Conservation (phyloP, 2,113 vertebrate genomes). For the Girardinichthys multiradiatus region DNA sequence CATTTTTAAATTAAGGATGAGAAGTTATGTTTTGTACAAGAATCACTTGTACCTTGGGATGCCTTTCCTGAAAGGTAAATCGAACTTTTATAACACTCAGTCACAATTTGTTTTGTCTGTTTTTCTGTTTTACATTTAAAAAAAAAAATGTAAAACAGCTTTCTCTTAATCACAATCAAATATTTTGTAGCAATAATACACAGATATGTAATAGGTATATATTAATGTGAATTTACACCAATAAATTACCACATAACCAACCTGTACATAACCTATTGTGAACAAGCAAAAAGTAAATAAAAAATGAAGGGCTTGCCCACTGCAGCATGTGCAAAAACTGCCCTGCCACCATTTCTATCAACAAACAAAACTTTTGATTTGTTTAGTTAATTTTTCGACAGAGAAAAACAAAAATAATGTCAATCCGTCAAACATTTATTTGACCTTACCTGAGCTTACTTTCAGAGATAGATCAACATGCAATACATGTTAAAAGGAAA, state of each 20-base stretch:
- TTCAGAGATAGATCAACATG: background rate
- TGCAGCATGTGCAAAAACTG: no score
- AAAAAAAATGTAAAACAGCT: background rate
- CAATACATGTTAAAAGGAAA: slow-evolving; percentile 5
- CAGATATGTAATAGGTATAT: background rate
- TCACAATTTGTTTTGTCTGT: background rate
- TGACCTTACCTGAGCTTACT: background rate
- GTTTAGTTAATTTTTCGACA: background rate
- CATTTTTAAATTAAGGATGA: background rate
- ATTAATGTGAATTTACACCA: background rate
- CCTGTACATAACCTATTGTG: background rate
- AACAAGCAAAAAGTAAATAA: background rate
- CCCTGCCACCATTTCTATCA: background rate
- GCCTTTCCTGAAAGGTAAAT: background rate
- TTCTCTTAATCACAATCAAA: no score
- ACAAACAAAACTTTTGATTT: background rate
- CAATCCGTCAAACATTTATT: background rate
- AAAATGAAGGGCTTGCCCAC: no score
- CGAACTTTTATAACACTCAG: no score
- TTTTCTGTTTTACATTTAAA: background rate
- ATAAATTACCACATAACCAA: background rate
- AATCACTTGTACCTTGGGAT: background rate
- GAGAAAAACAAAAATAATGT: background rate
- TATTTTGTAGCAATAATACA: background rate
- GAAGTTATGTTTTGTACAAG: background rate